Evolutionary conservation across 2,888 invertebrate species (phyloP), one percentile per base, ranked within the genome.

Genomic region (Lottia gigantea): DNA sequence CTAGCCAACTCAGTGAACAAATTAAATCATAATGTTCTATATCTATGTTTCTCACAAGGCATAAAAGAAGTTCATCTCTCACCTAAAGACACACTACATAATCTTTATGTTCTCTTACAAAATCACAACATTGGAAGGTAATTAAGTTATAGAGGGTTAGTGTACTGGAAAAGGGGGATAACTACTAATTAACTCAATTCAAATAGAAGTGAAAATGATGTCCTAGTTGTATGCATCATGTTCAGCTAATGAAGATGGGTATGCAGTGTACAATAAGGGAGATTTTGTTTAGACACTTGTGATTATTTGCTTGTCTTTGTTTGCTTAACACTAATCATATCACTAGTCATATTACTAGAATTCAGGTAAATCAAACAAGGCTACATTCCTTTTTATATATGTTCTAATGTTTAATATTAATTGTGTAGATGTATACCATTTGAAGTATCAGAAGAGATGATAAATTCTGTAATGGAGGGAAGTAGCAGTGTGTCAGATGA

Each of bases 1-100:
- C 94, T 96, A 88, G 91, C 91, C 79, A 91, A 92, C 78, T 92
- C 93, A 89, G 93, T 94, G 71, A 92, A 94, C 63, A 92, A 93
- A 74, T 91, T 95, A 76, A 94, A 95, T 89, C 92, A 93, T 80
- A 95, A 95, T 85, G 91, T 95, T 73, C 89, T 95, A 82, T 93
- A 94, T 88, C 89, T 95, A 79, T 95, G 94, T 86, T 92, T 94
- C 80, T 92, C 93, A 11, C 95, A 95, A 89, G 92, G 92, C 80
- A 92, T 94, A 19, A 91, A 92, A 82, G 88, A 92, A 72, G 90
- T 91, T 45, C 88, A 90, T 25, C 87, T 94, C 74, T 91, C 92
- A 81, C 92, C 94, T 19, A 91, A 91, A 82, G 92, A 92, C 82
- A 94, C 94, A 11, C 89, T 94, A 78, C 92, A 92, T 83, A 94